Evolutionary conservation across 2,888 invertebrate genomes (phyloP).

Genomic region (Spisula subtruncata): DNA sequence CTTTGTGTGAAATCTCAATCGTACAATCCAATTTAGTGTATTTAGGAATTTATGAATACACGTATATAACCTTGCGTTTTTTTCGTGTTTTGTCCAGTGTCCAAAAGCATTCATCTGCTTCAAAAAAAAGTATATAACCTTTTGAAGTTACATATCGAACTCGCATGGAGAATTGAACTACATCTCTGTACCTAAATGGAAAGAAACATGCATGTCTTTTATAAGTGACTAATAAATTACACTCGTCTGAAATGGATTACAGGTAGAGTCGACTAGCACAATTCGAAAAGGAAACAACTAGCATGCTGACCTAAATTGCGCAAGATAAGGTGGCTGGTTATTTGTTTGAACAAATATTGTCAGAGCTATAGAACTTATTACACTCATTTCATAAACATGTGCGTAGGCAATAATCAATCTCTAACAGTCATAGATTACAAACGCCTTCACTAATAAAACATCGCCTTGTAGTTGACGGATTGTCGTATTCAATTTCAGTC

Average conservation of each 20-base stretch:
- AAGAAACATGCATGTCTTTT: background rate
- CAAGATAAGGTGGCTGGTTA: background rate
- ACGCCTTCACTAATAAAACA: conserved; percentile 12
- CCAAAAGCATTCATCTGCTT: too few relatives aligned
- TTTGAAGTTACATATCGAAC: too few relatives aligned
- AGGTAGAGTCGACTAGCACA: background rate
- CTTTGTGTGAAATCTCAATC: too few relatives aligned
- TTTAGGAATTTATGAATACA: too few relatives aligned
- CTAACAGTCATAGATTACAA: background rate
- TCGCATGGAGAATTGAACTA: too few relatives aligned
- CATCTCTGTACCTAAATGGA: background rate
- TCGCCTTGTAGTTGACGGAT: background rate
- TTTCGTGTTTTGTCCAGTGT: too few relatives aligned
- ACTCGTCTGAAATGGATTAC: background rate
- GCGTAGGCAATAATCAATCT: conserved; percentile 12
- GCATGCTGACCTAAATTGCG: background rate
- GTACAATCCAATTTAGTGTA: too few relatives aligned
- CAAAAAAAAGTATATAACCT: background rate
- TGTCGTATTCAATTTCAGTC: conserved; percentile 2
- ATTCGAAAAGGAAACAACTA: background rate
- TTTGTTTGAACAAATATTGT: background rate
- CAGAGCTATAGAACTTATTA: background rate
- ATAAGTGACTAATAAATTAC: background rate
- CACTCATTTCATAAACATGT: conserved; percentile 7
- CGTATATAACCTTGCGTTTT: too few relatives aligned